Evolutionary conservation across 2,888 invertebrate genomes (phyloP), one percentile per base, ranked within the genome.

Genomic region (Zelleria hepariella): DNA sequence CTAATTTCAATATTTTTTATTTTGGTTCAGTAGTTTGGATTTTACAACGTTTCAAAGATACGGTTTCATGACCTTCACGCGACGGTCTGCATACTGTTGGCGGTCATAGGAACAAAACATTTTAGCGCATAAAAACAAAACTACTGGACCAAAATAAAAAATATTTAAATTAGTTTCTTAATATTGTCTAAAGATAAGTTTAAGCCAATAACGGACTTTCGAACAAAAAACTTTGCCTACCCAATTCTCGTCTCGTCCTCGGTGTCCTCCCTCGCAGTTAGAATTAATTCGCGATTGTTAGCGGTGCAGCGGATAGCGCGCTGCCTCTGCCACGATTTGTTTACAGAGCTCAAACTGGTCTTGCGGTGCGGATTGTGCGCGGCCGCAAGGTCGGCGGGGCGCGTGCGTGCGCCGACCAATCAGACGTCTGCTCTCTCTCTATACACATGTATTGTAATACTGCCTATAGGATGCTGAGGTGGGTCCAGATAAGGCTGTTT

Each of bases 321-420:
- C 59, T n/a, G n/a, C n/a, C n/a, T n/a, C n/a, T n/a, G n/a, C n/a
- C 48, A 49, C 47, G 25, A 57, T 61, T 48, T 57, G 57, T 57
- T 57, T 57, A 57, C 56, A 20, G 42, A 20, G 56, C 56, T 54
- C 15, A 42, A 56, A 86, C 86, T 80, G 78, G 87, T 85, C 75
- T 72, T 67, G 74, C 84, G 68, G 82, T 83, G 80, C 72, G 71
- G 71, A 69, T 74, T 72, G 73, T 3, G 32, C 68, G 73, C 73
- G 68, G 77, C 73, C 83, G 80, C 87, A 86, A 87, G 86, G 87
- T 84, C 87, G 57, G 48, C 32, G 5, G 84, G 74, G 73, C 75
- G 75, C 72, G 68, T 76, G 77, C 77, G 78, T 73, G 69, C 65
- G 75, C 80, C 77, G 68, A 76, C 77, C 73, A 76, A 77, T 76